Evolutionary conservation across 2,888 invertebrate species (phyloP).

Genomic region (Vesta saturnalis): DNA sequence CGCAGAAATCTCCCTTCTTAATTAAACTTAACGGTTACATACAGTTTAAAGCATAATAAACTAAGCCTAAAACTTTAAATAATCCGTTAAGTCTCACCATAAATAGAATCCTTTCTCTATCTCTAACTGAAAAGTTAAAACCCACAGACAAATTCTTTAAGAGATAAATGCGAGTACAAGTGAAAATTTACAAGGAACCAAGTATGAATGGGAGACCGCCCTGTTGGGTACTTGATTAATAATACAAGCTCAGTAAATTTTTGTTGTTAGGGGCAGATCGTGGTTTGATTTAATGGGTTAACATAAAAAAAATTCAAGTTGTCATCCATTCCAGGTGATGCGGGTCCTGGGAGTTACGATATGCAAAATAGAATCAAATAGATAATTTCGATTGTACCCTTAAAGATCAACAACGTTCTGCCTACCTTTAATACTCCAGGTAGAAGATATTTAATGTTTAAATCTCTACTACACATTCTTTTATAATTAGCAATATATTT

Average conservation of each 20-base stretch:
- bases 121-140: too few species aligned
- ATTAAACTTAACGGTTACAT: too few species aligned
- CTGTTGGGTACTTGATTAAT: constrained; percentile 1
- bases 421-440: too few species aligned
- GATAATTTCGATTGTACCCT: constrained; percentile 1
- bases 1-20: too few species aligned
- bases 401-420: background rate
- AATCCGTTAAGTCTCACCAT: too few species aligned
- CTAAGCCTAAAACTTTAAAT: too few species aligned
- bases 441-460: constrained; percentile 8
- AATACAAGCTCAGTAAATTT: constrained; percentile 24
- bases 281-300: constrained; percentile 42
- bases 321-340: constrained; percentile 48
- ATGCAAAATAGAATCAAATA: constrained; percentile 41
- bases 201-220: background rate
- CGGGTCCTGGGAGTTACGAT: constrained; percentile 44
- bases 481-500: constrained; percentile 3
- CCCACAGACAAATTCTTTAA: too few species aligned
- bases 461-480: background rate
- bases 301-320: constrained; percentile 38
- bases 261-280: constrained; percentile 45
- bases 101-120: too few species aligned
- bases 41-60: too few species aligned
- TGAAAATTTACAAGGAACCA: too few species aligned
- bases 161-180: too few species aligned